phyloP scores from a whole-genome alignment of 2,113 vertebrate genomes.

The Strigops habroptila region DNA sequence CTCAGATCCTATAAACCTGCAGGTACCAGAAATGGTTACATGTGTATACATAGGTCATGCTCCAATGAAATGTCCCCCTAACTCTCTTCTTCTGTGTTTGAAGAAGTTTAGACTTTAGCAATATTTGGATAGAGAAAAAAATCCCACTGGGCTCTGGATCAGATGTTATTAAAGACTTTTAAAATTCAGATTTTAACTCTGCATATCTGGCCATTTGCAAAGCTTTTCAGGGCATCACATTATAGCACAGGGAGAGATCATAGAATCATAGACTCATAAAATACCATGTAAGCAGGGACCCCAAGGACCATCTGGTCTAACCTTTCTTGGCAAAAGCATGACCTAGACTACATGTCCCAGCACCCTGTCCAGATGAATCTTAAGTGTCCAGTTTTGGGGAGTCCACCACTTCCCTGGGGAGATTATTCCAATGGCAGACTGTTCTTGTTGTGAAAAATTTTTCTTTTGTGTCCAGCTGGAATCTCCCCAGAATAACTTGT shows the following conservation, averaged over 20 bases:
- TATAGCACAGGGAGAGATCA: not conserved
- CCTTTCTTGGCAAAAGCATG: not conserved
- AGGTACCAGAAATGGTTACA: not conserved
- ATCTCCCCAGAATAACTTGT: not conserved
- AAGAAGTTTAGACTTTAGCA: not conserved
- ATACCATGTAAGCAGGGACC: not conserved
- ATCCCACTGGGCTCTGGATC: not conserved
- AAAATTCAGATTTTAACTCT: not conserved
- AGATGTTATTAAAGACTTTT: not conserved
- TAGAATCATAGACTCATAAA: not conserved
- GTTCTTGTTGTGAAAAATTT: not conserved
- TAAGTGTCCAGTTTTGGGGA: not conserved
- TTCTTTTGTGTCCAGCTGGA: not conserved
- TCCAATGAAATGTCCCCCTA: not conserved
- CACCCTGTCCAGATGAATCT: not conserved
- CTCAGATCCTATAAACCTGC: not conserved
- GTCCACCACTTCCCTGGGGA: not conserved
- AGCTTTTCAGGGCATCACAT: not conserved
- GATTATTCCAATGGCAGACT: not conserved
- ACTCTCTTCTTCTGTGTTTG: not conserved
- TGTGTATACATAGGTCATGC: fast-evolving
- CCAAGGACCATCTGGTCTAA: not conserved
- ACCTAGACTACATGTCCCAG: not conserved
- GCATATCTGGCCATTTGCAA: not conserved
- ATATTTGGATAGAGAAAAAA: not conserved